These are phyloP conservation scores for Meles meles DNA, from an alignment of 2,113 vertebrate species.

Conservation along the genomic window DNA sequence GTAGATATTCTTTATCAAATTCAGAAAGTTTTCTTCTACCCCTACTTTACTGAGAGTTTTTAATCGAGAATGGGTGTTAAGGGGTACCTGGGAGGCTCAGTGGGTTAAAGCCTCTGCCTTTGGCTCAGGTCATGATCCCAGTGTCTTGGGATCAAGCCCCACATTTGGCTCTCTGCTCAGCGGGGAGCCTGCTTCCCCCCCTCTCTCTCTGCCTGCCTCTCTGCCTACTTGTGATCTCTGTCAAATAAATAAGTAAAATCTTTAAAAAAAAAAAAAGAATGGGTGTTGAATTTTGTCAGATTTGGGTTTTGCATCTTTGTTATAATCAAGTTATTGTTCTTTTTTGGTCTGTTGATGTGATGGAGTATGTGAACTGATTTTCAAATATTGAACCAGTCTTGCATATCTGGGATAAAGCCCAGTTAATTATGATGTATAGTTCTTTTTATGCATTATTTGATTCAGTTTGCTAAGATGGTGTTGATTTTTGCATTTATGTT, in stretches of 20 bases:
- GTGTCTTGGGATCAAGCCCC: too few relatives aligned
- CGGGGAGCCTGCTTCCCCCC: too few relatives aligned
- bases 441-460: background rate
- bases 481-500: background rate
- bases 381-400: background rate
- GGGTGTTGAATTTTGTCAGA: too few relatives aligned
- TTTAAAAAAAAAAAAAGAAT: too few relatives aligned
- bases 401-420: background rate
- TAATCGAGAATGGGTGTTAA: background rate
- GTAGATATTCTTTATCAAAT: background rate
- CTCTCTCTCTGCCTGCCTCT: too few relatives aligned
- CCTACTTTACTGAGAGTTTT: background rate
- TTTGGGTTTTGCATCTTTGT: background rate
- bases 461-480: background rate
- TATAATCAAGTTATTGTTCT: background rate
- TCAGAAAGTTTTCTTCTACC: background rate
- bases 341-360: background rate
- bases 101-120: too few relatives aligned
- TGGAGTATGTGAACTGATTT: background rate
- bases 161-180: too few relatives aligned
- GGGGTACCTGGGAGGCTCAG: too few relatives aligned
- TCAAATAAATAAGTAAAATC: too few relatives aligned
- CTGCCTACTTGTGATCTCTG: too few relatives aligned
- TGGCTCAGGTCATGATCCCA: too few relatives aligned
- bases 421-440: background rate